Conservation (phyloP, 2,113 vertebrate species). For the Thamnaconus septentrionalis region DNA sequence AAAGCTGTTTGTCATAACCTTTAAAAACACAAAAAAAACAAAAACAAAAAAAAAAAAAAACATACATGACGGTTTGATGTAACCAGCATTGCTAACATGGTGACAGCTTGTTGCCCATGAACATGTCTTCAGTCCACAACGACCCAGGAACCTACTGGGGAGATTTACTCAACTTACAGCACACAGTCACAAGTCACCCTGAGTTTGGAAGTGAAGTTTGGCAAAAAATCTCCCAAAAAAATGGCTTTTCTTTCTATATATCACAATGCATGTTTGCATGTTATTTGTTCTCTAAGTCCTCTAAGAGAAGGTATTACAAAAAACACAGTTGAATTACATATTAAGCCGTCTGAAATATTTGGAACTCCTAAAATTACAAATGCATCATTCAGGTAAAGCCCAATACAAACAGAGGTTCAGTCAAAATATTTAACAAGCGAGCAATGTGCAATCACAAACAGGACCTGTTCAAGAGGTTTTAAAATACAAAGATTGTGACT, state of each 20-base stretch:
- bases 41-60: conserved; percentile 18
- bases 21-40: conserved; percentile 50
- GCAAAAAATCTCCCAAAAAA: conserved; percentile 90
- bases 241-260: conserved; percentile 81
- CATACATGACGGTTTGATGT: conserved; percentile 16
- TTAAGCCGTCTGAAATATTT: conserved; percentile 81
- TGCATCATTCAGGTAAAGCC: conserved; percentile 90
- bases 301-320: conserved; percentile 87
- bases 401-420: conserved; percentile 92
- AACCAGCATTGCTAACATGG: conserved; percentile 51
- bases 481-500: conserved; percentile 88
- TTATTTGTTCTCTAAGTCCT: conserved; percentile 76
- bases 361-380: conserved; percentile 89
- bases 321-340: conserved; percentile 89
- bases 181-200: conserved; percentile 69
- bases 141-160: conserved; percentile 39
- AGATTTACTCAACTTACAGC: conserved; percentile 34
- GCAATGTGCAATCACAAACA: conserved; percentile 92
- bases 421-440: conserved; percentile 92
- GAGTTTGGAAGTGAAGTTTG: conserved; percentile 90
- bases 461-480: conserved; percentile 72
- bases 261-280: conserved; percentile 29
- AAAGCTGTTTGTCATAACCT: conserved; percentile 53
- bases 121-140: conserved; percentile 35
- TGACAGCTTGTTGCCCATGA: conserved; percentile 67